Base-by-base conservation (phyloP, 2,113 vertebrate genomes). In the Sisor rabdophorus region DNA sequence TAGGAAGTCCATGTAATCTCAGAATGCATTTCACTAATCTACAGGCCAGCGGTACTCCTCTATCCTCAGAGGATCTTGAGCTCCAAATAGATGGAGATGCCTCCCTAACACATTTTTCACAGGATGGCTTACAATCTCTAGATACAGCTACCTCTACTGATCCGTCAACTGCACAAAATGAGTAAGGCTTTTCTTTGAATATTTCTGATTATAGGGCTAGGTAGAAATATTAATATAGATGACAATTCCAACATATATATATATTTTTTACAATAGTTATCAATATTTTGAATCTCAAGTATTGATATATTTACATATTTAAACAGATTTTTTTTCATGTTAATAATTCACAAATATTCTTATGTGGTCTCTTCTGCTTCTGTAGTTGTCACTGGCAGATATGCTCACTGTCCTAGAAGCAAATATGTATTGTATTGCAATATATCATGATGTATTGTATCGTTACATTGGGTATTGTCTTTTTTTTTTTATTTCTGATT, bases 81-180 rank as follows among this genome's bases (percentile, higher is more conserved):
- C 92, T 93, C 85, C 93, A 92, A 93, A 92, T 92, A 93, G 94
- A 97, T 77, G 94, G 93, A 92, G 95, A 93, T 90, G 92, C 91
- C 83, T 91, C 94, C 89, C 93, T 93, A 91, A 93, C 93, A 92
- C 91, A 93, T 80, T 92, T 94, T 90, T 92, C 94, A 88, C 94
- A 95, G 93, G 95, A 98, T 93, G 93, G 94, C 87, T 94, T 95
- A 93, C 93, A 94, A 87, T 93, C 93, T 91, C 92, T 95, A 90
- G 92, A 89, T 72, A 94, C 94, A 90, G 92, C 92, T 86, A 94
- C 92, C 87, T 85, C 86, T 87, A 86, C 88, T 81, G 89, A 87
- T 71, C 85, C 89, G 17, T 87, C 93, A 86, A 92, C 92, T 83
- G 91, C 95, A 86, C 93, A 95, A 92, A 93, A 94, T 93, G 95